A percentile compares a stretch with the other conserved stretches of the same genome.
Evolutionary conservation across 2,113 vertebrate genomes (phyloP).

Genomic region (Trichechus manatus): DNA sequence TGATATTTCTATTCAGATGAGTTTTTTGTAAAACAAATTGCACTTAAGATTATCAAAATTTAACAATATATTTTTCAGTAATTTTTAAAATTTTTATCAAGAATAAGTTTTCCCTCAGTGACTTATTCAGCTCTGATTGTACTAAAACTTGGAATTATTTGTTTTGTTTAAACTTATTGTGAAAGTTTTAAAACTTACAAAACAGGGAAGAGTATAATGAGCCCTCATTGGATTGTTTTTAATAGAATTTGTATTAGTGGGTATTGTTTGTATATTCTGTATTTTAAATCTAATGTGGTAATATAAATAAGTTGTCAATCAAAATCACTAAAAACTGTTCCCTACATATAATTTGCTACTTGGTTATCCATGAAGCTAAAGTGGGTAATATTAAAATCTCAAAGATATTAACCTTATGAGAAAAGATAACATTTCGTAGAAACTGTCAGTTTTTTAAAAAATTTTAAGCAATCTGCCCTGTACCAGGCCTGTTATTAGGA

Average conservation of each 20-base stretch:
- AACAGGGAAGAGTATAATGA: background rate
- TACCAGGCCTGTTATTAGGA: background rate
- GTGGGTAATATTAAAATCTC: background rate
- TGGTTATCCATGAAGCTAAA: background rate
- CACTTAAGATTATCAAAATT: conserved; percentile 21
- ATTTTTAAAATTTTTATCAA: conserved; percentile 24
- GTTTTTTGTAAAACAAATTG: conserved; percentile 39
- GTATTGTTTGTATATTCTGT: background rate
- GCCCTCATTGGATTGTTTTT: background rate
- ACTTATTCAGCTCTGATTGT: background rate
- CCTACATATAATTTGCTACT: background rate
- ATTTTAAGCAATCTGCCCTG: background rate
- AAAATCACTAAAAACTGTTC: background rate
- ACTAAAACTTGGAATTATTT: conserved; percentile 12
- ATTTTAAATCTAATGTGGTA: background rate
- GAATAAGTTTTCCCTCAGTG: background rate
- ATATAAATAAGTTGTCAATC: background rate
- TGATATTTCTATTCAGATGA: background rate
- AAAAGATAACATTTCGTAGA: background rate
- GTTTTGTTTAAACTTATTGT: background rate
- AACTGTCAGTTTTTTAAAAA: background rate
- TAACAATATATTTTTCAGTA: conserved; percentile 19
- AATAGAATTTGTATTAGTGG: background rate
- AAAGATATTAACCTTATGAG: background rate
- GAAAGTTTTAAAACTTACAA: background rate